These are phyloP conservation scores for Andrena bucephala DNA, from an alignment of 2,888 invertebrate species.

Conservation along the genomic window DNA sequence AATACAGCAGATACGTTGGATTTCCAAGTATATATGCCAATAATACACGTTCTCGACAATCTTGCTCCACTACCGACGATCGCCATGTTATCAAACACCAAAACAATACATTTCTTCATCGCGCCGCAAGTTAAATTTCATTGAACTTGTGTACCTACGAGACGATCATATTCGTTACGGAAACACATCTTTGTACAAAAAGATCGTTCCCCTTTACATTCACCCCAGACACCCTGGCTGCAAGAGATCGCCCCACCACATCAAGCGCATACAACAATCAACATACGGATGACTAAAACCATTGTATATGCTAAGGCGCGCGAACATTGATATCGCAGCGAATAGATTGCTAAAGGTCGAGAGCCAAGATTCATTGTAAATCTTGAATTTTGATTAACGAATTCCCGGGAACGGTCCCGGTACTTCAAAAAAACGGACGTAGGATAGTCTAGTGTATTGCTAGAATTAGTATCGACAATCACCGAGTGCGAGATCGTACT, in stretches of 20 bases:
- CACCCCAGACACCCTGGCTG: constrained; percentile 23
- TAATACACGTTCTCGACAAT: constrained; percentile 15
- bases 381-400: constrained; percentile 65
- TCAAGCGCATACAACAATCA: constrained; percentile 59
- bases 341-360: constrained; percentile 50
- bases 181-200: constrained; percentile 28
- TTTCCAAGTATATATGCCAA: constrained; percentile 20
- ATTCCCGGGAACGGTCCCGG: constrained; percentile 18
- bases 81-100: constrained; percentile 30
- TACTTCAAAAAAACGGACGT: constrained; percentile 47
- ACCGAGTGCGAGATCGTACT: constrained; percentile 48
- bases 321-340: constrained; percentile 47
- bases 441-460: constrained; percentile 67
- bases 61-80: constrained; percentile 18
- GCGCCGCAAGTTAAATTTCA: constrained; percentile 19
- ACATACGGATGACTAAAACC: constrained; percentile 66
- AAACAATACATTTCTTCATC: constrained; percentile 20
- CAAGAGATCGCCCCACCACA: constrained; percentile 47
- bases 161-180: constrained; percentile 20
- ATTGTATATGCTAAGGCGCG: constrained; percentile 58
- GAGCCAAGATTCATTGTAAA: constrained; percentile 57
- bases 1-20: constrained; percentile 24
- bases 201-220: constrained; percentile 14
- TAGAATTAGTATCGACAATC: constrained; percentile 59
- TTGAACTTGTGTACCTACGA: constrained; percentile 18